Conservation (phyloP, 2,797 vertebrate species). For the Galagoides demidoff region DNA sequence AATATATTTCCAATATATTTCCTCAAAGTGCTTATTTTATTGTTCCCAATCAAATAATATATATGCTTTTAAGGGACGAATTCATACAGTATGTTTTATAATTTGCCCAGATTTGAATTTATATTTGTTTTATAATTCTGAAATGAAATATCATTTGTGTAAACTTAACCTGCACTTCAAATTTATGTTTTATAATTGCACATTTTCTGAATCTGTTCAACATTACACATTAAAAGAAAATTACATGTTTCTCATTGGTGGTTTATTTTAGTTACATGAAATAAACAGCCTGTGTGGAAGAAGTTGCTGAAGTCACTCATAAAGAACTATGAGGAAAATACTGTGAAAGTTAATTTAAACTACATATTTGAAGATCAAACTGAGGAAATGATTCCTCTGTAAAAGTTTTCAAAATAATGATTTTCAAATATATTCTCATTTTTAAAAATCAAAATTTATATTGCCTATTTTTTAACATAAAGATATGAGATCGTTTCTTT, state of each 20-base stretch:
- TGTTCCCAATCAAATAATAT: not conserved
- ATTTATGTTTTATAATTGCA: not conserved
- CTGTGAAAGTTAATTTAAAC: not conserved
- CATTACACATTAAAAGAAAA: not conserved
- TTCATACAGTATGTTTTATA: not conserved
- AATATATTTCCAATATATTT: not conserved
- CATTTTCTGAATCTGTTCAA: slow-evolving; percentile 46
- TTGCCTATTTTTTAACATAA: not conserved
- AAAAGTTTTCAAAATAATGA: slow-evolving; percentile 14
- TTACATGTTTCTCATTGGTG: not conserved
- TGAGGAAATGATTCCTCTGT: not conserved
- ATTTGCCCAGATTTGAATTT: not conserved
- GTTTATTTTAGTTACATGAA: not conserved
- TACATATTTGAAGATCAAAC: not conserved
- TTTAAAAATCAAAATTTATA: slow-evolving; percentile 12
- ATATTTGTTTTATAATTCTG: not conserved
- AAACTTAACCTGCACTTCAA: not conserved
- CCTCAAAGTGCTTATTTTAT: not conserved
- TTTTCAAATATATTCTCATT: slow-evolving; percentile 21
- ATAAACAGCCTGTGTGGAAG: not conserved
- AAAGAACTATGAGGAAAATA: slow-evolving; percentile 19
- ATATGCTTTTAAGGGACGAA: not conserved
- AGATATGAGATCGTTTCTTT: not conserved
- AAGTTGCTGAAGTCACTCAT: not conserved
- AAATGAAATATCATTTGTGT: not conserved